Evolutionary conservation across 2,113 vertebrate genomes (phyloP).

Genomic region (Fulica atra): DNA sequence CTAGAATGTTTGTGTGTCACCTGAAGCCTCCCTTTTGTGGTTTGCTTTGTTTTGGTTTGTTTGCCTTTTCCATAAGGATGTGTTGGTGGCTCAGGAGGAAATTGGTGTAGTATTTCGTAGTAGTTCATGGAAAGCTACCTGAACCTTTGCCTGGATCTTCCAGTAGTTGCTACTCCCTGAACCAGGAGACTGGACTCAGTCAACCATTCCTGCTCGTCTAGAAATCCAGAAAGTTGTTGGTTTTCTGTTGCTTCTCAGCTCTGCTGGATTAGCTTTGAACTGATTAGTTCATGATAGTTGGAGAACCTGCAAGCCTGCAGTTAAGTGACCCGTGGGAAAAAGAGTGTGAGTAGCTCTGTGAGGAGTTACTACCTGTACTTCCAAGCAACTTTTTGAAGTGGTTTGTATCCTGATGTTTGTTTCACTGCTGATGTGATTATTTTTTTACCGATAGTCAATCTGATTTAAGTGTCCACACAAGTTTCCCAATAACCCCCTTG

Average conservation of each 20-base stretch:
- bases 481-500: not conserved
- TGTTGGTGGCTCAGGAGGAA: not conserved
- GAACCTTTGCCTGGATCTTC: not conserved
- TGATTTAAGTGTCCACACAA: not conserved
- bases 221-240: not conserved
- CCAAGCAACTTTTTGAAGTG: not conserved
- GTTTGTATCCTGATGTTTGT: not conserved
- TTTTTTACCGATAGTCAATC: not conserved
- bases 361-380: not conserved
- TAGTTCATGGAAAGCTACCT: not conserved
- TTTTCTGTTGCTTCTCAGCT: rapidly evolving
- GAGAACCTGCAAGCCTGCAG: not conserved
- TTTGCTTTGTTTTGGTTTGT: not conserved
- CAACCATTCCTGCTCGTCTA: not conserved
- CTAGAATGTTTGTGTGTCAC: not conserved
- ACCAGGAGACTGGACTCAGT: not conserved
- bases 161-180: not conserved
- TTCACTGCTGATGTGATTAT: not conserved
- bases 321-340: not conserved
- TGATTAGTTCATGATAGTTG: rapidly evolving
- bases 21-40: not conserved
- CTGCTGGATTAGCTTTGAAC: not conserved
- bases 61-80: rapidly evolving
- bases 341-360: not conserved
- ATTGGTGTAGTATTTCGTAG: not conserved